Conservation (phyloP, 2,888 invertebrate genomes). For the Rhaphigaster nebulosa region DNA sequence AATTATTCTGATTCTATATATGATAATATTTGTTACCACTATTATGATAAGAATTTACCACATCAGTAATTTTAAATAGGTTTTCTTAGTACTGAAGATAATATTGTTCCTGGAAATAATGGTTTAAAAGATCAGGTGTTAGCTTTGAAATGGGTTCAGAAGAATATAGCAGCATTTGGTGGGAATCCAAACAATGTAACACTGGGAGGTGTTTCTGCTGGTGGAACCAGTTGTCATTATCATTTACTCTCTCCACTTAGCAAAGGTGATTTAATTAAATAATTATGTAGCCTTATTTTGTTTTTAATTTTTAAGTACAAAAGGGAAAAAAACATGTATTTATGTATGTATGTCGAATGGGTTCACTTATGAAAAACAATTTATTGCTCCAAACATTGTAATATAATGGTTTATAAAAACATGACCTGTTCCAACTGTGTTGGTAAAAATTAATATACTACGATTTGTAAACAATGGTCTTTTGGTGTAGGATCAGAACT, state of each 20-base stretch:
- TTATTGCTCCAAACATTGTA: too few species aligned
- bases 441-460: too few species aligned
- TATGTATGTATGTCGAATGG: neutral
- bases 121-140: slow-evolving; percentile 82
- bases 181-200: slow-evolving; percentile 80
- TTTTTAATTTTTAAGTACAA: neutral
- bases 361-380: too few species aligned
- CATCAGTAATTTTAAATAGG: slow-evolving; percentile 14
- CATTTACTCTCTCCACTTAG: slow-evolving; percentile 78
- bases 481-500: too few species aligned
- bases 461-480: too few species aligned
- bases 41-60: too few species aligned
- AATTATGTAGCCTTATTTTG: neutral
- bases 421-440: too few species aligned
- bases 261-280: slow-evolving; percentile 69
- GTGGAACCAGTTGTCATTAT: slow-evolving; percentile 81
- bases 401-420: too few species aligned
- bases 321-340: neutral
- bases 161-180: slow-evolving; percentile 79
- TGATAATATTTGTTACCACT: too few species aligned
- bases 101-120: slow-evolving; percentile 78
- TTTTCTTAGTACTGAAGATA: slow-evolving; percentile 78
- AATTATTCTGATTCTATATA: too few species aligned
- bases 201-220: slow-evolving; percentile 76
- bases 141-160: slow-evolving; percentile 79